A percentile compares a stretch with the other conserved stretches of the same genome.
phyloP scores from a whole-genome alignment of 1,140 invertebrate species.

The Orchestia grillus region DNA sequence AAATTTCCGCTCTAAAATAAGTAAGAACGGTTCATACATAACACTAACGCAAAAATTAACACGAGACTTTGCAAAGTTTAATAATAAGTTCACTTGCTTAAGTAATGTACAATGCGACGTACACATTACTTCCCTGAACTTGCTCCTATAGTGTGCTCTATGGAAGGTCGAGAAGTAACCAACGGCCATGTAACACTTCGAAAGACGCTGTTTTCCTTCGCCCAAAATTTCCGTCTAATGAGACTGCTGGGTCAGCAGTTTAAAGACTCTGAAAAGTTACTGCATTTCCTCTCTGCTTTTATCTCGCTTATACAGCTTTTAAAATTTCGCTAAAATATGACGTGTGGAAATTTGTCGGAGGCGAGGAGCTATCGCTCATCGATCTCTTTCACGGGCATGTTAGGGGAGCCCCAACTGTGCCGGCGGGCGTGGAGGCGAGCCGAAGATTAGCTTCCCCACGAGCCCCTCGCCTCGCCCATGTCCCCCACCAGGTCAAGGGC shows the following conservation, averaged over 20 bases:
- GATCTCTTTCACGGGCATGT: background rate
- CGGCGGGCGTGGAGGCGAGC: background rate
- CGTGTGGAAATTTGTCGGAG: background rate
- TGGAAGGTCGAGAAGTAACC: too few species aligned
- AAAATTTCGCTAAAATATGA: slow-evolving; percentile 2
- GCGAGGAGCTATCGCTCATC: background rate
- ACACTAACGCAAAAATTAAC: background rate
- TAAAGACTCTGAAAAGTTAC: background rate
- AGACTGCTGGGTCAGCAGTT: background rate
- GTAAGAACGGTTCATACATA: background rate
- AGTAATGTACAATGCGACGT: too few species aligned
- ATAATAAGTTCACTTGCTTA: too few species aligned
- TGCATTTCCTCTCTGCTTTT: background rate
- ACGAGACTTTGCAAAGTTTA: too few species aligned
- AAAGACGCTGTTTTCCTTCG: too few species aligned
- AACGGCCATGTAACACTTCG: too few species aligned
- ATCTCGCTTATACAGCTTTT: background rate
- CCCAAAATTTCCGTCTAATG: background rate
- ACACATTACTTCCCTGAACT: too few species aligned
- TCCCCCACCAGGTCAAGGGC: background rate
- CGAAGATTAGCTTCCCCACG: background rate
- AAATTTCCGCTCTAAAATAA: background rate
- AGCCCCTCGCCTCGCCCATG: background rate
- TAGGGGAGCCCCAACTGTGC: background rate
- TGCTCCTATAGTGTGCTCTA: too few species aligned